These are phyloP conservation scores for Zaprionus davidi DNA, from an alignment of 1,140 invertebrate species.

Conservation along the genomic window DNA sequence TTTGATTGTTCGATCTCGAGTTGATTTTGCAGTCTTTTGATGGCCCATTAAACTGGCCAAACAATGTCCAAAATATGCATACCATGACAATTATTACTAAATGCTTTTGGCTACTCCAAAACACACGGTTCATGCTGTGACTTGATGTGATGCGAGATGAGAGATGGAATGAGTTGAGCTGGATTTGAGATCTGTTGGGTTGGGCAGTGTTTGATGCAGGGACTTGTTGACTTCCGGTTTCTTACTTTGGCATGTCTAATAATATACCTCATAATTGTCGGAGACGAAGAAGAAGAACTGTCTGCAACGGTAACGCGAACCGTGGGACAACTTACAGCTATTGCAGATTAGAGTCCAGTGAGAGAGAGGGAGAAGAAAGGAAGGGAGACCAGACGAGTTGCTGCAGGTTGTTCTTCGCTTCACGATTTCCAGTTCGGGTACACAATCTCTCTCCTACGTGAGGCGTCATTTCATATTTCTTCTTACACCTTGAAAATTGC, in stretches of 20 bases:
- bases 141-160: neutral
- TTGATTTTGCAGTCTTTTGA: conserved; percentile 47
- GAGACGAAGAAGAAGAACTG: conserved; percentile 8
- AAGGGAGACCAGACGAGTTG: conserved; percentile 1
- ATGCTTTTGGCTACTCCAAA: conserved; percentile 67
- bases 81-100: conserved; percentile 71
- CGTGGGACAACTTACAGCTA: conserved; percentile 23
- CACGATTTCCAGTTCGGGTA: conserved; percentile 3
- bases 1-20: conserved; percentile 14
- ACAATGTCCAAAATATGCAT: conserved; percentile 55
- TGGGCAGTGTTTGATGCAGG: conserved; percentile 2
- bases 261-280: conserved; percentile 44
- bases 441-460: conserved; percentile 35
- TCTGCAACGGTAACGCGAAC: conserved; percentile 28
- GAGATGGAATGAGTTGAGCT: neutral
- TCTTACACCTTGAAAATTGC: conserved; percentile 38
- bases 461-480: conserved; percentile 65
- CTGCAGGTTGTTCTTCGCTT: neutral
- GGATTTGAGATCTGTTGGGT: neutral
- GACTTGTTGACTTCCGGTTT: conserved; percentile 17
- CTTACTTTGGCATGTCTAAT: conserved; percentile 31
- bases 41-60: conserved; percentile 50
- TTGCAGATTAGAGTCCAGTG: conserved; percentile 16
- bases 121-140: conserved; percentile 6
- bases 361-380: no score